These are phyloP conservation scores for Eulithis prunata DNA, from an alignment of 2,888 invertebrate genomes.

Conservation along the genomic window DNA sequence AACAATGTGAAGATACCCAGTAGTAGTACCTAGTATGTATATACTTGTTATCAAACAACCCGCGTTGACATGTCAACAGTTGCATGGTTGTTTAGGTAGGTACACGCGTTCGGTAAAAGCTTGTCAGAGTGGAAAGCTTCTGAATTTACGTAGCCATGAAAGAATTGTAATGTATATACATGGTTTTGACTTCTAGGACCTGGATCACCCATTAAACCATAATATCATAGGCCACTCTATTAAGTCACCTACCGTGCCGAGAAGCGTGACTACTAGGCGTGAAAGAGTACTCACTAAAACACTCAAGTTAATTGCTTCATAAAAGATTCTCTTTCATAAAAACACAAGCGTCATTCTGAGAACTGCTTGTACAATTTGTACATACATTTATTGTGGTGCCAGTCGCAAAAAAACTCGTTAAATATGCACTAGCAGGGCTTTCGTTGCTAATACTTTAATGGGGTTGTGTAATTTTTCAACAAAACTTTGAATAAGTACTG, in stretches of 20 bases:
- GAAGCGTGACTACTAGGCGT: constrained; percentile 37
- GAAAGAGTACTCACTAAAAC: constrained; percentile 33
- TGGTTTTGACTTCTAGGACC: not conserved
- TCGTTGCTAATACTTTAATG: constrained; percentile 50
- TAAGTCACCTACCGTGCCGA: constrained; percentile 34
- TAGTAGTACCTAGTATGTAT: no score
- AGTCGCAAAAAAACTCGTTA: constrained; percentile 32
- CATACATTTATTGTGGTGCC: constrained; percentile 1
- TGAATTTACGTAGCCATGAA: not conserved
- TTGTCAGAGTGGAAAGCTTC: no score
- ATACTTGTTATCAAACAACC: no score
- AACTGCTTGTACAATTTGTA: not conserved
- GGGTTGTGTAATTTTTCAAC: constrained; percentile 42
- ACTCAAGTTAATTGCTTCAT: constrained; percentile 37
- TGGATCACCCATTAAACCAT: not conserved
- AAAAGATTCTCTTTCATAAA: constrained; percentile 26
- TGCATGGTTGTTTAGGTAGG: no score
- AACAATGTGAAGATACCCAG: no score
- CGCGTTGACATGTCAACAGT: no score
- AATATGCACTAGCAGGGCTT: constrained; percentile 37
- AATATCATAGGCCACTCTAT: constrained; percentile 23
- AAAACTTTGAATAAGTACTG: constrained; percentile 41
- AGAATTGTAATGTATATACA: not conserved
- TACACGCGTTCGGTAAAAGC: no score
- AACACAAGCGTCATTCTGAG: constrained; percentile 12